Base-by-base conservation (phyloP, 2,888 invertebrate genomes). In the Nezara viridula region DNA sequence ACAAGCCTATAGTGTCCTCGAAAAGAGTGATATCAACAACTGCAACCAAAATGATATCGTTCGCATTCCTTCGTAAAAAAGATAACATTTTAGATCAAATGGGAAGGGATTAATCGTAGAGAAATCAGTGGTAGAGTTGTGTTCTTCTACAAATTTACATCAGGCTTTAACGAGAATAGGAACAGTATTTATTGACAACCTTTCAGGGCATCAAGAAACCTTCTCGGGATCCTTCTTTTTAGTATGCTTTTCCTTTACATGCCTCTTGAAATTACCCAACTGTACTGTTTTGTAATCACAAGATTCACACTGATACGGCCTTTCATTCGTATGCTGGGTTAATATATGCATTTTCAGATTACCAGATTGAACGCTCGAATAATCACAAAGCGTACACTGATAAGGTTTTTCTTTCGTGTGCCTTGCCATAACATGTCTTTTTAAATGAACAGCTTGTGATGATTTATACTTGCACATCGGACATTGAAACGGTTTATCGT, bases 331-430 rank as follows among this genome's bases (percentile, higher is more conserved):
- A 81, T 81, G 81, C n/a, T 81, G 81, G 2, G 81, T 81, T n/a
- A 81, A 44, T 81, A 81, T 47, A 16, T 81, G 81, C 81, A 81
- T 81, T 44, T 81, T 81, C n/a, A 81, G 81, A 16, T 81, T 81
- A 12, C 81, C 81, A n/a, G 81, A 81, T n/a, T 81, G 81, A 81
- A 81, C 81, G 16, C 81, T 81, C 14, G 81, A 44, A 47, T 81
- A 81, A 24, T 81, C 81, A 47, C 81, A 81, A 44, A 81, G 81
- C 0, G 81, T 81, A n/a, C 81, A 81, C 81, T 81, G 81, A 37
- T n/a, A 81, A 47, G 81, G 81, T 44, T 81, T 81, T n/a, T 81
- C 81, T 47, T 81, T 81, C 44, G 81, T 81, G n/a, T 81, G 81
- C 37, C 81, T 40, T 0, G 81, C 81, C 81, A 81, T 81, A 24